Evolutionary conservation across 2,888 invertebrate genomes (phyloP).

Genomic region (Stramonita haemastoma): DNA sequence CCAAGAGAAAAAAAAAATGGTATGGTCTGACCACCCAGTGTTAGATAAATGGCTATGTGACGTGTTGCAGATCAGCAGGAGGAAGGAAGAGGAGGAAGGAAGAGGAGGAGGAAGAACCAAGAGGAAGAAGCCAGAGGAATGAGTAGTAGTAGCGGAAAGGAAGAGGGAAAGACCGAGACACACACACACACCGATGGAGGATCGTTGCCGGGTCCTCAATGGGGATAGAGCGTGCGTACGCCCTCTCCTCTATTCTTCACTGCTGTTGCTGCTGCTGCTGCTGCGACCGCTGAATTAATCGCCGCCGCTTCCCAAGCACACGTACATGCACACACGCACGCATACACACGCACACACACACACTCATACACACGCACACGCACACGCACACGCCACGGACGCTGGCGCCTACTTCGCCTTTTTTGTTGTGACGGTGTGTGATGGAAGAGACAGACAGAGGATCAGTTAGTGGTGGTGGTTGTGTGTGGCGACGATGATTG

Average conservation of each 20-base stretch:
- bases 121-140: background rate
- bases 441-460: too few relatives aligned
- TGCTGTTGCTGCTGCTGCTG: background rate
- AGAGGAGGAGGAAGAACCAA: background rate
- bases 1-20: background rate
- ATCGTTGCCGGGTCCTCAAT: background rate
- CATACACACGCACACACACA: background rate
- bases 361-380: too few relatives aligned
- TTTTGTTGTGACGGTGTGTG: too few relatives aligned
- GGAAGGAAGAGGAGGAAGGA: background rate
- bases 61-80: constrained; percentile 20
- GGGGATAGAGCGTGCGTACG: background rate
- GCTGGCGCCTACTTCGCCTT: too few relatives aligned
- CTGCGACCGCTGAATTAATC: constrained; percentile 4
- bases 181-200: background rate
- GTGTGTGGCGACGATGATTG: too few relatives aligned
- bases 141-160: background rate
- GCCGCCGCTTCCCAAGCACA: background rate
- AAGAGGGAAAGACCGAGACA: background rate
- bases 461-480: too few relatives aligned
- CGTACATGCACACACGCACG: background rate
- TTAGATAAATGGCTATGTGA: background rate
- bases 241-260: background rate
- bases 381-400: too few relatives aligned
- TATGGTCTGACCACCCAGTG: background rate